Evolutionary conservation across 2,888 invertebrate genomes (phyloP).

Genomic region (Labia minor): DNA sequence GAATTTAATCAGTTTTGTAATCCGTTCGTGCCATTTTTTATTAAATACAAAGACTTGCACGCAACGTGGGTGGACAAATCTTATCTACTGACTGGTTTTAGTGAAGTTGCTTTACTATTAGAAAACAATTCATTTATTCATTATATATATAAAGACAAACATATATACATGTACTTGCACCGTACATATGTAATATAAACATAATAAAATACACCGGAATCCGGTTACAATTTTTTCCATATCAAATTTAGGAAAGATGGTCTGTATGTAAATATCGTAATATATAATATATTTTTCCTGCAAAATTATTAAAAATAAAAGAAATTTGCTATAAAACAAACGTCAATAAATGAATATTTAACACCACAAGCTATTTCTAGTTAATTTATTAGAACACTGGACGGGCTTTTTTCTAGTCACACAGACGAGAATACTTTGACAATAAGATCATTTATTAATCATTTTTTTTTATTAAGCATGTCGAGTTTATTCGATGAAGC

Average conservation of each 20-base stretch:
- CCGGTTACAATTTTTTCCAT: background rate
- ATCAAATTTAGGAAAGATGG: background rate
- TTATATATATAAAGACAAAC: background rate
- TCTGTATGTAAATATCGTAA: background rate
- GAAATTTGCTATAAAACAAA: background rate
- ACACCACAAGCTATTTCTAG: background rate
- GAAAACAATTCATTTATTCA: background rate
- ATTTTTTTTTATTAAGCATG: background rate
- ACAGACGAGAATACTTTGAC: slow-evolving; percentile 2
- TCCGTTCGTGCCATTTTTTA: slow-evolving; percentile 13
- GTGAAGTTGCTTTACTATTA: background rate
- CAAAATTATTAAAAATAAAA: background rate
- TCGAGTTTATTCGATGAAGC: background rate
- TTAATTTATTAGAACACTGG: background rate
- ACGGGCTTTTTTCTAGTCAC: background rate
- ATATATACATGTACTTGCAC: background rate
- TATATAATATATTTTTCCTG: slow-evolving; percentile 5
- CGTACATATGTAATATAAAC: background rate
- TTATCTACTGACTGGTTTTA: slow-evolving; percentile 7
- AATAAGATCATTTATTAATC: slow-evolving; percentile 4
- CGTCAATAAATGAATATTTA: background rate
- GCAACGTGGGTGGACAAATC: slow-evolving; percentile 1
- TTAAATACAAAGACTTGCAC: slow-evolving; percentile 13
- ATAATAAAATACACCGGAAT: background rate
- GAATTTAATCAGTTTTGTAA: background rate